A percentile compares a stretch with the other conserved stretches of the same genome.
These are phyloP conservation scores for Bucco capensis DNA, from an alignment of 2,113 vertebrate genomes.

Conservation along the genomic window DNA sequence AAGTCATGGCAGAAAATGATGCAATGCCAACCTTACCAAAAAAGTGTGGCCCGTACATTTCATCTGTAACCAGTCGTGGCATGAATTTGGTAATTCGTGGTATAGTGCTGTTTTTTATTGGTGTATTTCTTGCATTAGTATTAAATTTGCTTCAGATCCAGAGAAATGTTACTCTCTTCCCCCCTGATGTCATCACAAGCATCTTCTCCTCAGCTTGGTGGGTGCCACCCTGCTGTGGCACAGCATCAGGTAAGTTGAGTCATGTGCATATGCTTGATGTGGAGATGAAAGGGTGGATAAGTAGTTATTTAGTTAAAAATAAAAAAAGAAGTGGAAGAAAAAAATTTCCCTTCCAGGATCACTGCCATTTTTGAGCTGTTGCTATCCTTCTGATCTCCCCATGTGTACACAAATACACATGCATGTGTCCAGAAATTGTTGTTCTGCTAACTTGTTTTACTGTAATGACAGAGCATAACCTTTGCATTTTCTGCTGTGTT, in stretches of 20 bases:
- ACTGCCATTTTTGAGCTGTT: not conserved
- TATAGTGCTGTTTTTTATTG: conserved; percentile 87
- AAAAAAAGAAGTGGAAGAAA: not conserved
- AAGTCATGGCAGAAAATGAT: conserved; percentile 78
- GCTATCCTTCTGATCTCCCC: not conserved
- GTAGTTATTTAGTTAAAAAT: not conserved
- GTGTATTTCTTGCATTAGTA: conserved; percentile 90
- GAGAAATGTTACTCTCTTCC: conserved; percentile 95
- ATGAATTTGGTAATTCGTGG: conserved; percentile 89
- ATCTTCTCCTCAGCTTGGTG: conserved; percentile 96
- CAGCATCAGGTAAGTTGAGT: conserved; percentile 84
- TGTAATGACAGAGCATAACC: not conserved
- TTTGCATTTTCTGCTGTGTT: not conserved
- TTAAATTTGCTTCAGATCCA: conserved; percentile 95
- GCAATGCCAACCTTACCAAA: conserved; percentile 59
- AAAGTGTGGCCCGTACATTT: conserved; percentile 81
- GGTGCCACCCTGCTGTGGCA: conserved; percentile 92
- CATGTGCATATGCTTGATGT: not conserved
- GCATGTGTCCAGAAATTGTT: not conserved
- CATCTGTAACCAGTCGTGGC: conserved; percentile 82
- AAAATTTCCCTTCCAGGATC: not conserved
- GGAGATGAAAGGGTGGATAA: not conserved
- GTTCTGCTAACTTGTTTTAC: not conserved
- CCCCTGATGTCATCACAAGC: conserved; percentile 91
- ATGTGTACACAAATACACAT: fast-evolving